A percentile compares a stretch with the other conserved stretches of the same genome.
Conservation (phyloP, 2,113 vertebrate genomes). For the Danio rerio region GRCz12tu NC_133185.1:1635001-1635500, state of each 20-base stretch:
- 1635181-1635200: neutral
- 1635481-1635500: neutral
- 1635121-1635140: too few species aligned
- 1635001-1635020: too few species aligned
- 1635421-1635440: neutral
- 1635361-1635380: conserved; percentile 15
- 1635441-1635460: too few species aligned
- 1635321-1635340: neutral
- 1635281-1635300: neutral
- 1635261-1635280: conserved; percentile 24
- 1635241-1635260: conserved; percentile 3
- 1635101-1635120: too few species aligned
- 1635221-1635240: neutral
- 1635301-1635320: neutral
- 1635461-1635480: neutral
- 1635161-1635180: neutral
- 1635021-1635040: too few species aligned
- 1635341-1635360: neutral
- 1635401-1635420: conserved; percentile 8
- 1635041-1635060: too few species aligned
- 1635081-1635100: too few species aligned
- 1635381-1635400: neutral
- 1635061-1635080: too few species aligned
- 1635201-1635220: neutral
- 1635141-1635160: too few species aligned